A percentile compares a stretch with the other conserved stretches of the same genome.
Evolutionary conservation across 2,888 invertebrate species (phyloP).

Genomic region (Oligia latruncula): DNA sequence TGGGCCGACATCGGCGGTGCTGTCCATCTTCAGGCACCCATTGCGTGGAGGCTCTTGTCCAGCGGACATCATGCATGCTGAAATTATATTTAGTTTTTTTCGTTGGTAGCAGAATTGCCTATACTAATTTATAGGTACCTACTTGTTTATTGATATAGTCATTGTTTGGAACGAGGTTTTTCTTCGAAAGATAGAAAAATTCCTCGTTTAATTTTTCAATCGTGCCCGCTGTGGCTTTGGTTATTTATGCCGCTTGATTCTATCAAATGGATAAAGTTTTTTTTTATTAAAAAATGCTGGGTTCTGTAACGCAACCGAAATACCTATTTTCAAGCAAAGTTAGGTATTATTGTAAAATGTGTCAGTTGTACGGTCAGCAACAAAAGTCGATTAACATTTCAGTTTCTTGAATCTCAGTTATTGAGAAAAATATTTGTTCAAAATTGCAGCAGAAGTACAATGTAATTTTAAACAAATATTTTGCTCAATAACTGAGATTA

Average conservation of each 20-base stretch:
- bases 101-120: background rate
- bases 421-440: too few relatives aligned
- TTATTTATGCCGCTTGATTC: background rate
- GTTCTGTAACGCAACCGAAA: background rate
- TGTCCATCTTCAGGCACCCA: background rate
- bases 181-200: background rate
- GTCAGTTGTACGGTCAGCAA: background rate
- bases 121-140: background rate
- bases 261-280: background rate
- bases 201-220: background rate
- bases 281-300: background rate
- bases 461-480: too few relatives aligned
- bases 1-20: background rate
- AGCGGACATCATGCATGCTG: background rate
- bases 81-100: too few relatives aligned
- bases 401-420: too few relatives aligned
- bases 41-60: background rate
- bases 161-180: background rate
- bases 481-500: too few relatives aligned
- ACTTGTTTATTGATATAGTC: background rate
- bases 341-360: background rate
- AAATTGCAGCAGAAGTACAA: too few relatives aligned
- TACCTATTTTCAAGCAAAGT: background rate
- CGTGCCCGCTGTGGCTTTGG: too few relatives aligned
- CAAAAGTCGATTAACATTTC: too few relatives aligned